These are phyloP conservation scores for Pardalotus punctatus DNA, from an alignment of 2,113 vertebrate species.

Conservation along the genomic window DNA sequence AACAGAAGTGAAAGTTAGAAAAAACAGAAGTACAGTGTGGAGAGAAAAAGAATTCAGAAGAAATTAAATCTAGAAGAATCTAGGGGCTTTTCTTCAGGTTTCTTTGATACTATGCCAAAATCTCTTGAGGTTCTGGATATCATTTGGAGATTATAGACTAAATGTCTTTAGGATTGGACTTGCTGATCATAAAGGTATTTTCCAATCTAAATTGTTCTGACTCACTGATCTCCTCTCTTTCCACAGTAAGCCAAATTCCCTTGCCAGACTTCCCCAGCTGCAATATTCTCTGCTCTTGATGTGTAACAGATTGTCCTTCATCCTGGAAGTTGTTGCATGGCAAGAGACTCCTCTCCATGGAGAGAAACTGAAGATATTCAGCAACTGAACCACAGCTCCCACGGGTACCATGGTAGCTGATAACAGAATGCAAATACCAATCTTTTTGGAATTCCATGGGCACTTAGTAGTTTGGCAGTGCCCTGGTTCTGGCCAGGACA, in stretches of 20 bases:
- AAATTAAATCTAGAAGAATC: background rate
- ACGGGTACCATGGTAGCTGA: background rate
- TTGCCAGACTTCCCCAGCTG: background rate
- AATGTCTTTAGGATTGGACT: background rate
- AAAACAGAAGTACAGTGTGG: background rate
- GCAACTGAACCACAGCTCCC: background rate
- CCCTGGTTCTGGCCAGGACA: background rate
- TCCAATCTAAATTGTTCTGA: background rate
- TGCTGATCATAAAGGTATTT: background rate
- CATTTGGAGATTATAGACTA: background rate
- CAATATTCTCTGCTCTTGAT: accelerated
- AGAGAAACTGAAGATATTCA: background rate
- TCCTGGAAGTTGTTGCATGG: background rate
- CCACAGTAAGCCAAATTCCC: background rate
- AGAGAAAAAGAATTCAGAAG: background rate
- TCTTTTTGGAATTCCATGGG: background rate
- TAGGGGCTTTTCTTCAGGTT: background rate
- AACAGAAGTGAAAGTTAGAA: background rate
- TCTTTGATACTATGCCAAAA: background rate
- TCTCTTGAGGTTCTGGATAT: background rate
- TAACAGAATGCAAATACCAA: background rate
- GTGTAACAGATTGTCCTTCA: background rate
- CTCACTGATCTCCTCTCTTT: background rate
- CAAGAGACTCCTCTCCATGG: background rate
- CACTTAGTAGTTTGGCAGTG: background rate